Percentiles rank a stretch among this genome's conserved stretches.
These are phyloP conservation scores for Bombus turneri DNA, from an alignment of 1,140 invertebrate species.

Conservation along the genomic window DNA sequence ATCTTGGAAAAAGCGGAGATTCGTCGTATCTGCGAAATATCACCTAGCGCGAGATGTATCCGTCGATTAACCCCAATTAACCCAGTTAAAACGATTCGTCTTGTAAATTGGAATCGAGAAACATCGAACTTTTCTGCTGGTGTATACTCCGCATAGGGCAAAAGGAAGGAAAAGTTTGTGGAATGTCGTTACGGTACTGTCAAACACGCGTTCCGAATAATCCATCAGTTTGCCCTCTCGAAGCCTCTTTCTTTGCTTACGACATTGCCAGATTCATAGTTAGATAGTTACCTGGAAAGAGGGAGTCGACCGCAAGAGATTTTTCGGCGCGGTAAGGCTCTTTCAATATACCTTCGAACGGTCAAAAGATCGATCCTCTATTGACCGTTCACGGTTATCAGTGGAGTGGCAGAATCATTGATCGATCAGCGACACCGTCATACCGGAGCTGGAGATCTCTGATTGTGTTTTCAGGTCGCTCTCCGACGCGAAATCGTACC, in stretches of 20 bases:
- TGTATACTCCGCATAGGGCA: background rate
- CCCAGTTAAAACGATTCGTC: background rate
- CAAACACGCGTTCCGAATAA: conserved; percentile 62
- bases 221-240: conserved; percentile 53
- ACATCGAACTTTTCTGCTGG: background rate
- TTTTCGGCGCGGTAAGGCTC: conserved; percentile 22
- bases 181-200: conserved; percentile 63
- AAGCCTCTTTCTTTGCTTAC: background rate
- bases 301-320: conserved; percentile 33
- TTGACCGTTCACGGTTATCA: conserved; percentile 17
- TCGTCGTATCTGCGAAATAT: background rate
- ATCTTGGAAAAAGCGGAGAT: background rate
- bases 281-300: conserved; percentile 39
- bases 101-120: background rate
- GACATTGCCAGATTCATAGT: conserved; percentile 29
- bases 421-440: conserved; percentile 11
- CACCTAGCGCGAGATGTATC: background rate
- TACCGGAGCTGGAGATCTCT: background rate
- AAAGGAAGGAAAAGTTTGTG: conserved; percentile 17
- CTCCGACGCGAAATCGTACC: background rate
- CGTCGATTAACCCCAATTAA: background rate
- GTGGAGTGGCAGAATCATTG: background rate
- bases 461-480: background rate
- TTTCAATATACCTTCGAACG: conserved; percentile 23
- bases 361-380: conserved; percentile 14